Evolutionary conservation across 2,113 vertebrate species (phyloP).

Genomic region (Chitala chitala): DNA sequence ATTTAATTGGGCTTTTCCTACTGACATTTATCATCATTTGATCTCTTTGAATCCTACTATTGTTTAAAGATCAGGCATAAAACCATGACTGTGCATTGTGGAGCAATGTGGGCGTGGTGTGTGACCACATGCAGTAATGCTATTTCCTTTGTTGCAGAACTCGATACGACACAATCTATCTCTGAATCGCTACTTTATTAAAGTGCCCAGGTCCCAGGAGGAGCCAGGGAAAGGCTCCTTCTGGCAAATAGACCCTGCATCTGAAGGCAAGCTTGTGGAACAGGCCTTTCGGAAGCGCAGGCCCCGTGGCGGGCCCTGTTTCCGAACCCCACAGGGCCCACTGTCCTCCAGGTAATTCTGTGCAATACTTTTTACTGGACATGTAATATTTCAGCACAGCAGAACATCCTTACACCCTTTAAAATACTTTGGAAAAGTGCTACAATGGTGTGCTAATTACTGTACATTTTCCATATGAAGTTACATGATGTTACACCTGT

Average conservation of each 20-base stretch:
- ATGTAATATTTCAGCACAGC: not conserved
- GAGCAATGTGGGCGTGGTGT: not conserved
- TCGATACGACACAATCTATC: conserved; percentile 99
- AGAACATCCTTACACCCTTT: not conserved
- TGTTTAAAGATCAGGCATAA: not conserved
- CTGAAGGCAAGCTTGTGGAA: conserved; percentile 91
- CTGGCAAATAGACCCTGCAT: conserved; percentile 98
- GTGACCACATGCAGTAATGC: conserved; percentile 2
- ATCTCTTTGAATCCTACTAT: not conserved
- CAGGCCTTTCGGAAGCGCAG: conserved; percentile 98
- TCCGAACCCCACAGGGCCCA: conserved; percentile 93
- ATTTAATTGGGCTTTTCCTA: too few species aligned
- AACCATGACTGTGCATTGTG: not conserved
- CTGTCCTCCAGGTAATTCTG: conserved; percentile 85
- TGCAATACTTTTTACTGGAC: not conserved
- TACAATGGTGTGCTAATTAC: too few species aligned
- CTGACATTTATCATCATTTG: not conserved
- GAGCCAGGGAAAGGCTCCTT: conserved; percentile 98
- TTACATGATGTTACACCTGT: too few species aligned
- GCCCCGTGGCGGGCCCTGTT: conserved; percentile 95
- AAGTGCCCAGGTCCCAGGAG: conserved; percentile 96
- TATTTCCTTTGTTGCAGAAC: conserved; percentile 73
- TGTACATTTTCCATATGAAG: too few species aligned
- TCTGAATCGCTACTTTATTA: conserved; percentile 98
- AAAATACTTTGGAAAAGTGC: not conserved